Base-by-base conservation (phyloP, 2,797 vertebrate species). In the Cryptoprocta ferox region DNA sequence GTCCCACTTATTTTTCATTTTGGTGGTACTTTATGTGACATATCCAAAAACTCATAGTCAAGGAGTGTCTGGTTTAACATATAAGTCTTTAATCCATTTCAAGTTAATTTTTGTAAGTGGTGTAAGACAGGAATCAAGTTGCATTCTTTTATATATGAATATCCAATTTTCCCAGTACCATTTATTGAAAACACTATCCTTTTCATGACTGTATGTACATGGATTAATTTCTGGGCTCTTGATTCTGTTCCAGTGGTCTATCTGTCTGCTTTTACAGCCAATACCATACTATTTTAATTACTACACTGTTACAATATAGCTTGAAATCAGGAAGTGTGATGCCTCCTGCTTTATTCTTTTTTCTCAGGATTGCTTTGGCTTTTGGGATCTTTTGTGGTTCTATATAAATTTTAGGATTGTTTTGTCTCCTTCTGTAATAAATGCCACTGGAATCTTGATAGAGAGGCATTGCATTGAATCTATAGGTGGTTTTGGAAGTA, bases 291-390 rank as follows among this genome's bases (percentile, higher is more conserved):
- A 63, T 73, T 89, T 79, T 83, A 70, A 83, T 83, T 83, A 63
- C 42, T 83, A 73, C 42, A 45, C 18, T 8, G 73, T 73, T 91
- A 63, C 45, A 32, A 45, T 45, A 39, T 63, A 71, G 68, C 81
- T 83, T 92, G 80, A 75, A 83, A 92, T 92, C n/a, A 63, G 68
- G n/a, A 83, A 63, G n/a, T 75, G 12, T 39, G 26, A 75, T 92
- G 26, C 68, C 42, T 73, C 26, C 80, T 18, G 18, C n/a, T 82
- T 42, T 82, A 13, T 73, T 91, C 24, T 91, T 70, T 59, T 68
- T 19, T 35, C 79, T 24, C 37, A 63, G 39, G 39, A 50, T 30
- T 63, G 9, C 32, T 73, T 83, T 73, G 66, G n/a, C 79, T 82
- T 82, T 66, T 61, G 65, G 15, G n/a, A 28, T 59, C 35, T 71